Evolutionary conservation across 2,797 vertebrate genomes (phyloP), one percentile per base, ranked within the genome.

Genomic region (Presbytis comata): DNA sequence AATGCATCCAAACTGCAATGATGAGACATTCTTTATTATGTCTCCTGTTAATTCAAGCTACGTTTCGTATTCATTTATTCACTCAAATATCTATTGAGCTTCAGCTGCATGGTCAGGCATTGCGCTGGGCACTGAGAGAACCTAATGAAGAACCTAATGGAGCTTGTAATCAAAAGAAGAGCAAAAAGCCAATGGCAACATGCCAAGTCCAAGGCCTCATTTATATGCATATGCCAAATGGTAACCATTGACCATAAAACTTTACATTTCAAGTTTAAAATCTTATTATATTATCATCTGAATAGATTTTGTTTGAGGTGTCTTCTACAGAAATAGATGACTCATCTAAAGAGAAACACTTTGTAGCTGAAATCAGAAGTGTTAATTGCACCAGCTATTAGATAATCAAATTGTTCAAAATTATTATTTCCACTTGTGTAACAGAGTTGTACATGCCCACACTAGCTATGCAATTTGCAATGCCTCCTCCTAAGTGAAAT

Each of bases 271-370:
- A 67, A 41, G 57, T 90, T 88, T 57, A 36, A 72, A 89, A 44
- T 41, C 9, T 79, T 36, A 55, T 24, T 59, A 26, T 41, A 48
- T 72, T 87, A 76, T 46, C 44, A 89, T 39, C 44, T 16, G 70
- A 96, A 79, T 44, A 85, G 21, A 94, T 75, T 36, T 57, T 44
- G 7, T 61, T 92, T 64, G 17, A 64, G 6, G 14, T 92, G 5
- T 24, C 28, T 22, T 93, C 72, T 75, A 21, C 80, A n/a, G 19
- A 90, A 93, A 80, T 59, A 2, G 17, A 61, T 92, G 17, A 57
- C 91, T 94, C n/a, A 8, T 91, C 80, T 67, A 41, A 92, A 92
- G 87, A 96, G 13, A 87, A 95, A 79, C 26, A 57, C 30, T 87
- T 89, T 92, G 39, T 72, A 75, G 70, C 30, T 79, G 39, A 95